Conservation (phyloP, 2,888 invertebrate species). For the Drosophila parthenogenetica region DNA sequence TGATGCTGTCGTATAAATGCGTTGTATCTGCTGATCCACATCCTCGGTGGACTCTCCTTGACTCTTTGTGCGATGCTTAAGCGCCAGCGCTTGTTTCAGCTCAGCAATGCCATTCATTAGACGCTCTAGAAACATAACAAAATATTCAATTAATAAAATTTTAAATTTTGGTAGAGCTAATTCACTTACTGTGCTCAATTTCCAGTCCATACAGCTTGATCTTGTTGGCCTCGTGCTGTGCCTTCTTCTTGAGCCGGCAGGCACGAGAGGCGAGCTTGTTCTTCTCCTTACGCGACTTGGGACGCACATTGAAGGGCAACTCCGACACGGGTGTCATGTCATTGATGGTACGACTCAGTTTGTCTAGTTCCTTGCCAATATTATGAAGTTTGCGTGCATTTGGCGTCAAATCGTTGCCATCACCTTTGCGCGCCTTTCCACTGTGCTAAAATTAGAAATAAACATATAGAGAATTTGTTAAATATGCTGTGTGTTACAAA, state of each 20-base stretch:
- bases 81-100: slow-evolving; percentile 90
- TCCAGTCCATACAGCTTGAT: slow-evolving; percentile 97
- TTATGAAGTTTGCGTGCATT: slow-evolving; percentile 95
- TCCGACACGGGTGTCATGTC: slow-evolving; percentile 98
- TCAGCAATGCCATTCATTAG: slow-evolving; percentile 91
- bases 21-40: slow-evolving; percentile 89
- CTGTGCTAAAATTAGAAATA: slow-evolving; percentile 85
- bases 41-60: slow-evolving; percentile 86
- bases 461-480: background rate
- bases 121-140: too few species aligned
- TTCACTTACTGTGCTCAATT: slow-evolving; percentile 94
- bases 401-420: slow-evolving; percentile 98
- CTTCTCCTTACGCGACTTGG: slow-evolving; percentile 98
- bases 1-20: slow-evolving; percentile 85
- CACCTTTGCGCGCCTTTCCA: slow-evolving; percentile 97
- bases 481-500: too few species aligned
- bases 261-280: slow-evolving; percentile 98
- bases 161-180: background rate
- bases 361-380: slow-evolving; percentile 96
- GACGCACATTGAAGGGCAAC: slow-evolving; percentile 94
- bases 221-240: slow-evolving; percentile 99
- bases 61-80: slow-evolving; percentile 86
- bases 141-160: too few species aligned
- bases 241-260: slow-evolving; percentile 98
- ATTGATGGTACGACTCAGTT: slow-evolving; percentile 95